These are phyloP conservation scores for Neotoma lepida DNA, from an alignment of 2,113 vertebrate species.

Conservation along the genomic window DNA sequence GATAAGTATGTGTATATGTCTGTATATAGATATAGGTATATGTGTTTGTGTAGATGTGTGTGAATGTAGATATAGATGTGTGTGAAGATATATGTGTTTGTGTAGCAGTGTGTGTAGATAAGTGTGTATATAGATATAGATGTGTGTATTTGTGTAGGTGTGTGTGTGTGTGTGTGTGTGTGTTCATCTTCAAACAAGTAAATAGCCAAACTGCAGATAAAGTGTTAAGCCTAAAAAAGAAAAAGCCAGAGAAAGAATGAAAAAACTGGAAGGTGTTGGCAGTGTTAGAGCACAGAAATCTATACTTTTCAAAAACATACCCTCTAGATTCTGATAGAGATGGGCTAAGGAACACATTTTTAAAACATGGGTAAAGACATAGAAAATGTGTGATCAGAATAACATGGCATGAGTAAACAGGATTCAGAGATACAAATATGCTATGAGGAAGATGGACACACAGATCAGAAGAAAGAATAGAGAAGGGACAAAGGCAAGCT, in stretches of 20 bases:
- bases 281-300: background rate
- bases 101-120: background rate
- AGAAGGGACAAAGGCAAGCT: too few relatives aligned
- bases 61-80: background rate
- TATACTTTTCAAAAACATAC: background rate
- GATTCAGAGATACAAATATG: accelerated
- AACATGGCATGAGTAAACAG: too few relatives aligned
- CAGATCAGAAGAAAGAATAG: accelerated
- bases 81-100: background rate
- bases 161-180: background rate
- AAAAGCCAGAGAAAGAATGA: background rate
- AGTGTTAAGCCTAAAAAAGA: background rate
- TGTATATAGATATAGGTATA: background rate
- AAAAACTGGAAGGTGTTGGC: accelerated
- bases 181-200: background rate
- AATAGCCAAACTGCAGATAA: background rate
- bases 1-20: background rate
- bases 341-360: background rate
- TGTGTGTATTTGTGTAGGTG: background rate
- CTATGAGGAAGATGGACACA: accelerated
- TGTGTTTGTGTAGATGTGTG: background rate
- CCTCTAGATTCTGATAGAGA: background rate
- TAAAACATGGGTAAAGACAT: background rate
- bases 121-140: background rate
- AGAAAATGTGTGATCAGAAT: background rate